Conservation (phyloP, 2,113 vertebrate genomes). For the Aegypius monachus region DNA sequence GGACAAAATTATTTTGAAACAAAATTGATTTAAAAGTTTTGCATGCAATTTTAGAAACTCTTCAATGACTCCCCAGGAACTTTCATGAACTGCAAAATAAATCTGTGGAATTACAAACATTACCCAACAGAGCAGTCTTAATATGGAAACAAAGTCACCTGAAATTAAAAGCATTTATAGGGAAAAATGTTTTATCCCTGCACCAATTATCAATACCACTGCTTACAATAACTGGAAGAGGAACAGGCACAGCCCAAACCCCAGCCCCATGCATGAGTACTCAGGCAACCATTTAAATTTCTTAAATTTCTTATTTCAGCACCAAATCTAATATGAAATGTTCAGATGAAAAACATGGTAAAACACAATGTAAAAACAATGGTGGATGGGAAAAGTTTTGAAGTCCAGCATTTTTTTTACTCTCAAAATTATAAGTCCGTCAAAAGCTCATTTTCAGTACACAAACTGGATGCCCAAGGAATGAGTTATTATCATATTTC, state of each 20-base stretch:
- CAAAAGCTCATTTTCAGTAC: not conserved
- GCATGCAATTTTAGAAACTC: not conserved
- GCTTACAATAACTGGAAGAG: not conserved
- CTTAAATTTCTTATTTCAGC: not conserved
- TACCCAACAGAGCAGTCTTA: not conserved
- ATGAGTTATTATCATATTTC: not conserved
- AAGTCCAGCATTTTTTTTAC: not conserved
- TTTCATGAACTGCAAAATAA: not conserved
- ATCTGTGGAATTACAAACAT: not conserved
- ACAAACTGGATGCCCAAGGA: not conserved
- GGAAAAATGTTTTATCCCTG: not conserved
- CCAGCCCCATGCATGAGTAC: rapidly evolving
- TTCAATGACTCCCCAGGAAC: not conserved
- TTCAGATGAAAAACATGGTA: not conserved
- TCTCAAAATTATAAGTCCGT: not conserved
- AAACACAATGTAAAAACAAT: not conserved
- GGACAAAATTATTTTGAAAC: not conserved
- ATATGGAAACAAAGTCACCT: not conserved
- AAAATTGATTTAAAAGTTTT: not conserved
- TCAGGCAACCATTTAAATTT: not conserved
- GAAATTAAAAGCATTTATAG: not conserved
- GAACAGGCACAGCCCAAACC: not conserved
- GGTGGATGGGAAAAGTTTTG: not conserved
- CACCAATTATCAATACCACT: rapidly evolving
- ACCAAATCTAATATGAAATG: not conserved